Percentiles rank a stretch among this genome's conserved stretches.
Conservation (phyloP, 2,888 invertebrate species). For the Aromia moschata region DNA sequence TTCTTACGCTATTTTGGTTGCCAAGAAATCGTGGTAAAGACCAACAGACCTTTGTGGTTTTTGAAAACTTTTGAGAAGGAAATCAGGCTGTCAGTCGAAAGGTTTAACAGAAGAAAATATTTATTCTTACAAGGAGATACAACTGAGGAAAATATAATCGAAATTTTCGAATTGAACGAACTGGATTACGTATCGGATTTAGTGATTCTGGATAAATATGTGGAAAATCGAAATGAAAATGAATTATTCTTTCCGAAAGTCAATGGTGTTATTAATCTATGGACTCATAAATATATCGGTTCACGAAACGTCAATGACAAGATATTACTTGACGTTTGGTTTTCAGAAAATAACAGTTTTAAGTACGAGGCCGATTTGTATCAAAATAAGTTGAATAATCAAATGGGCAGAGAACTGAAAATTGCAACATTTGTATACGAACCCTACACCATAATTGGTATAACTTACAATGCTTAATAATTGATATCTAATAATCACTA, state of each 20-base stretch:
- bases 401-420: conserved; percentile 59
- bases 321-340: conserved; percentile 46
- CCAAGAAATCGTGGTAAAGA: conserved; percentile 45
- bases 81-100: conserved; percentile 37
- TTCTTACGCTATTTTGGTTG: conserved; percentile 48
- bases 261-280: too few relatives aligned
- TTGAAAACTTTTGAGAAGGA: conserved; percentile 43
- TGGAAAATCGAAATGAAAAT: background rate
- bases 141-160: conserved; percentile 27
- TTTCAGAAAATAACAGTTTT: conserved; percentile 42
- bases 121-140: conserved; percentile 34
- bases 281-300: conserved; percentile 47
- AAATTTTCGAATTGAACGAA: conserved; percentile 39
- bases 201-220: conserved; percentile 49
- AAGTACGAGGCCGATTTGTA: conserved; percentile 39
- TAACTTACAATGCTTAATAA: too few relatives aligned
- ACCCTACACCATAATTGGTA: conserved; percentile 67
- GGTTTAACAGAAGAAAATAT: conserved; percentile 44
- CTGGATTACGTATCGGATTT: conserved; percentile 44
- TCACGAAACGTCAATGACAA: conserved; percentile 28
- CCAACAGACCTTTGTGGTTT: conserved; percentile 32
- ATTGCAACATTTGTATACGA: conserved; percentile 70
- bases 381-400: conserved; percentile 58
- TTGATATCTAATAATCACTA: too few relatives aligned
- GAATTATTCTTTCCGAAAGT: too few relatives aligned